Base-by-base conservation (phyloP, 1,140 invertebrate species). In the Platyura marginata region DNA sequence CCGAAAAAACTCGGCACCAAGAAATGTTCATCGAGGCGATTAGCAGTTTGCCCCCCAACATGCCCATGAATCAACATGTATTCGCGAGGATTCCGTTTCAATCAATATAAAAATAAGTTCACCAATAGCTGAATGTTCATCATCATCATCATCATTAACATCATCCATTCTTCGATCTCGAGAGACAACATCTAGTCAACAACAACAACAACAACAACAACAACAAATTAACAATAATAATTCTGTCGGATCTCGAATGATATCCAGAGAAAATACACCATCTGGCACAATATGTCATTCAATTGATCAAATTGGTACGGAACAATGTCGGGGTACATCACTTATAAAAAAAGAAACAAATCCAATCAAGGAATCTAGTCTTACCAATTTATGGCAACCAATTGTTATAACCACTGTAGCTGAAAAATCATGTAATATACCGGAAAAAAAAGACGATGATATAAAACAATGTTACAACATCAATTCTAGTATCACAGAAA, bases 1-100 rank as follows among this genome's bases (percentile, higher is more conserved):
- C 61, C 67, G 70, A 2, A 69, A 71, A 45, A 76, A 74, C 49
- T 67, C 68, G 21, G 72, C 71, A 48, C 69, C 70, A 44, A 59
- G 69, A 21, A 63, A 69, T 23, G 34, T 67, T 42, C 70, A 68
- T 42, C 67, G 75, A 54, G 71, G 72, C 47, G 75, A 77, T 68
- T 77, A 75, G 69, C 70, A 72, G 64, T 72, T 61, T 61, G 59
- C 59, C 59, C 59, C 59, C 59, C 57, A 61, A 51, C 36, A 20
- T 18, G 16, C 20, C 18, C 36, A 38, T 3, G 9, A 38, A 18
- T 5, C 32, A 11, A 15, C 32, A 34, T n/a, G 11, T 4, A 38
- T 20, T 18, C n/a, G n/a, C 20, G 20, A 38, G 9, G 34, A 36
- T 15, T 10, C 10, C 34, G 34, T 6, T 18, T 2, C n/a, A 34